Conservation (phyloP, 37 sponge, comb jelly and placozoan species). For the Halichondria panicea region DNA sequence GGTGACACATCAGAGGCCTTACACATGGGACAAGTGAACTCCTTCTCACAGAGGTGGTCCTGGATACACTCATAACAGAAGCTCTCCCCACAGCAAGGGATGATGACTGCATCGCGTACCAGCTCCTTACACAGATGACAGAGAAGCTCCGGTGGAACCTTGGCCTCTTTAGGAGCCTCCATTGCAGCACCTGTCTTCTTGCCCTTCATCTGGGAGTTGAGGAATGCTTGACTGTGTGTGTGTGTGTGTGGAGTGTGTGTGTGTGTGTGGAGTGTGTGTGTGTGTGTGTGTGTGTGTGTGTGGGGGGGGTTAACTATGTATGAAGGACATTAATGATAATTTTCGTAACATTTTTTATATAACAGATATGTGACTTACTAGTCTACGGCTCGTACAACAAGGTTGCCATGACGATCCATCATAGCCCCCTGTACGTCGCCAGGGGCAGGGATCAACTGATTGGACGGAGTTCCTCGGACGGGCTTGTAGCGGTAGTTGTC, state of each 20-base stretch:
- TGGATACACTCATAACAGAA: slow-evolving; percentile 96
- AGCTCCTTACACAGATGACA: slow-evolving; percentile 85
- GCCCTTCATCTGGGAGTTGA: background rate
- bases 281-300: too few species aligned
- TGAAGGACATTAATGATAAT: too few species aligned
- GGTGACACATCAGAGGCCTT: slow-evolving; percentile 72
- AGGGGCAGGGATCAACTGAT: slow-evolving; percentile 23
- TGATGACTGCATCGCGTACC: slow-evolving; percentile 89
- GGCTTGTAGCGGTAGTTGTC: slow-evolving; percentile 54
- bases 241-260: background rate
- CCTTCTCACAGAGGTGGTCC: slow-evolving; percentile 72
- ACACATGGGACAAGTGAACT: slow-evolving; percentile 82
- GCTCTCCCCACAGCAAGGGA: slow-evolving; percentile 90
- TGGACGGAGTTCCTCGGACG: slow-evolving; percentile 54
- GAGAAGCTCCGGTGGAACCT: slow-evolving; percentile 80
- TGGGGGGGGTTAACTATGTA: too few species aligned
- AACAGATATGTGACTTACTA: slow-evolving; percentile 44
- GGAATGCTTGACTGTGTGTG: background rate
- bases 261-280: too few species aligned
- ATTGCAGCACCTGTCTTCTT: background rate
- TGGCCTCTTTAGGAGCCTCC: slow-evolving; percentile 18
- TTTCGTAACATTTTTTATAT: too few species aligned
- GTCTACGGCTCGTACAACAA: slow-evolving; percentile 53
- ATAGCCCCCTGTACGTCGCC: slow-evolving; percentile 49
- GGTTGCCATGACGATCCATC: slow-evolving; percentile 58